Base-by-base conservation (phyloP, 2,113 vertebrate species). In the Pungitius pungitius region DNA sequence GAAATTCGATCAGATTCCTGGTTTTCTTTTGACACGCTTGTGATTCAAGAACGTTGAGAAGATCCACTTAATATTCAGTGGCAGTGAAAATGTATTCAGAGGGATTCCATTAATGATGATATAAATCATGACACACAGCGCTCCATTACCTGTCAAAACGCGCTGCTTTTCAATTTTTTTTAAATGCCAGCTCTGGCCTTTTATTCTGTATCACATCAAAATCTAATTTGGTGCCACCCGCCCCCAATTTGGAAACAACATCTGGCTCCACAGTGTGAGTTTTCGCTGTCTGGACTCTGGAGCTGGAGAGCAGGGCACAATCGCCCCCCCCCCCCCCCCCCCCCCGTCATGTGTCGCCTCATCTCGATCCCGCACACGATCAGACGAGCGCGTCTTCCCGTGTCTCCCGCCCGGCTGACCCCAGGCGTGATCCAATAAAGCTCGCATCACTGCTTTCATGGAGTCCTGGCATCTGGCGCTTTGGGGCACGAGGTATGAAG, bases 381-480 rank as follows among this genome's bases (percentile, higher is more conserved):
- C 69, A 60, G 5, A 57, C 14, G 8, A 12, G 47, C 37, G 8
- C 18, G n/a, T 3, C 54, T 62, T 57, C 2, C 49, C 73, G 42
- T 30, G 33, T 27, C 22, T 45, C 6, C 0, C 26, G 55, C 49
- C 15, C 1, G 6, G 54, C 49, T 47, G 78, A 77, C 54, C n/a
- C 40, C 1, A 35, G 8, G 40, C 47, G 0, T 75, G 47, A 85
- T 78, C 71, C 78, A 17, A 78, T 86, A 33, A 78, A 37, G n/a
- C 55, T 40, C 39, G 56, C 58, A 68, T 75, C 26, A 45, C 51
- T 64, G 60, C 61, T 49, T 81, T 68, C 42, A 65, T 62, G 27
- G 40, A 73, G 73, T 24, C 42, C 77, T 72, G 73, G 62, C 58
- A 76, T 77, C 52, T 78, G 70, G 64, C 66, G 37, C 59, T 35